A percentile compares a stretch with the other conserved stretches of the same genome.
Conservation (phyloP, 2,797 vertebrate species). For the Alauda arvensis region DNA sequence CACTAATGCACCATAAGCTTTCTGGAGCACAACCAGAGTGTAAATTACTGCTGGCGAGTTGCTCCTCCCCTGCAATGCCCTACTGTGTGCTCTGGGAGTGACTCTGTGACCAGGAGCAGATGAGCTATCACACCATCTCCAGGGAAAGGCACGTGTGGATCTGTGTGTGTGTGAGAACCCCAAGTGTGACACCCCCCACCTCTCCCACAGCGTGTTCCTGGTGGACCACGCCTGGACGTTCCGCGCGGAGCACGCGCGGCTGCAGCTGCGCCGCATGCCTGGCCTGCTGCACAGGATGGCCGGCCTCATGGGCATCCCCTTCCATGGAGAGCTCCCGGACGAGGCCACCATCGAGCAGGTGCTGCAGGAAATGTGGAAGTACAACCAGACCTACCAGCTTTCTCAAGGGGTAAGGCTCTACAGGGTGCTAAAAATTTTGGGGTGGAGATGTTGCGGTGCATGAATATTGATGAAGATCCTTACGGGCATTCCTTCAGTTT, state of each 20-base stretch:
- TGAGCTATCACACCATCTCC: not conserved
- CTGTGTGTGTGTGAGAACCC: not conserved
- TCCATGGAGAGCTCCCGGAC: slow-evolving; percentile 84
- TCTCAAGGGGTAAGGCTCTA: slow-evolving; percentile 80
- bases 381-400: slow-evolving; percentile 91
- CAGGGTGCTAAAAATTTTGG: not conserved
- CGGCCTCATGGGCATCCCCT: slow-evolving; percentile 83
- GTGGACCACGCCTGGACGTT: slow-evolving; percentile 96
- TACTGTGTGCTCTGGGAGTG: not conserved
- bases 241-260: slow-evolving; percentile 74
- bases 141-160: not conserved
- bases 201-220: slow-evolving; percentile 81
- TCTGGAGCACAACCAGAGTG: not conserved
- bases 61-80: not conserved
- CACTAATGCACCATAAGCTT: not conserved
- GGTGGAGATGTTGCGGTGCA: not conserved
- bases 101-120: not conserved
- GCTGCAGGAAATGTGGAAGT: slow-evolving; percentile 88
- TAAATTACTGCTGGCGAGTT: not conserved
- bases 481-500: not conserved
- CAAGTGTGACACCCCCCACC: not conserved
- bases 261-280: slow-evolving; percentile 83
- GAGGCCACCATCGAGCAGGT: slow-evolving; percentile 76
- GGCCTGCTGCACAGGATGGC: slow-evolving; percentile 89
- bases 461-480: not conserved